A percentile compares a stretch with the other conserved stretches of the same genome.
Conservation (phyloP, 2,797 vertebrate genomes). For the Manis crassicaudata region DNA sequence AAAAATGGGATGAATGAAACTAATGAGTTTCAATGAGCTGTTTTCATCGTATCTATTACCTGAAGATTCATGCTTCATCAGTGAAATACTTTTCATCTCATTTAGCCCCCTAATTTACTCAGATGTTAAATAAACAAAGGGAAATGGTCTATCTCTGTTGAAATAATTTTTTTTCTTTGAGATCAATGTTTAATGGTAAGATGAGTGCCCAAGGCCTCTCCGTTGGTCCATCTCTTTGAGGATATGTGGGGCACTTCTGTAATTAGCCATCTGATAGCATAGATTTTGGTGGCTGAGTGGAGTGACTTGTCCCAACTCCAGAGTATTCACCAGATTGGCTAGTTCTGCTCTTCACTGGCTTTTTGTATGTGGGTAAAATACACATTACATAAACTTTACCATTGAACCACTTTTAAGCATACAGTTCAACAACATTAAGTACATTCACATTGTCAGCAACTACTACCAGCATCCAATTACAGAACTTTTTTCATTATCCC, state of each 20-base stretch:
- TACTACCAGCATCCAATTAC: neutral
- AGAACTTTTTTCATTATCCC: neutral
- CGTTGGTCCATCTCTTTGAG: neutral
- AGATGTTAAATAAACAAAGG: conserved; percentile 31
- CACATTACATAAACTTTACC: neutral
- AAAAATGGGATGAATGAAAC: conserved; percentile 40
- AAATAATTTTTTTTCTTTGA: neutral
- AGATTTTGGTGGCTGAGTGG: neutral
- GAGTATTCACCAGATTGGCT: neutral
- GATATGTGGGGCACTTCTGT: accelerated
- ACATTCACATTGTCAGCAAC: neutral
- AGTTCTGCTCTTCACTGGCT: neutral
- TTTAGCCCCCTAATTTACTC: conserved; percentile 52
- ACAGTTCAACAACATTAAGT: neutral
- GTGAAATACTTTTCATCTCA: conserved; percentile 42
- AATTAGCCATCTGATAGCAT: neutral
- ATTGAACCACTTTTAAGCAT: neutral
- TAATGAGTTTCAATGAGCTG: conserved; percentile 12
- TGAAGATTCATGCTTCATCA: conserved; percentile 39
- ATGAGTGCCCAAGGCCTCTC: neutral
- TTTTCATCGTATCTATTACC: conserved; percentile 39
- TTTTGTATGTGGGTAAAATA: neutral
- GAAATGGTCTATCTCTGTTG: neutral
- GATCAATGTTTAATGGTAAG: neutral
- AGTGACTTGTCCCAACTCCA: neutral